A percentile compares a stretch with the other conserved stretches of the same genome.
Conservation (phyloP, 2,888 invertebrate species). For the Drosophila suboccidentalis region DNA sequence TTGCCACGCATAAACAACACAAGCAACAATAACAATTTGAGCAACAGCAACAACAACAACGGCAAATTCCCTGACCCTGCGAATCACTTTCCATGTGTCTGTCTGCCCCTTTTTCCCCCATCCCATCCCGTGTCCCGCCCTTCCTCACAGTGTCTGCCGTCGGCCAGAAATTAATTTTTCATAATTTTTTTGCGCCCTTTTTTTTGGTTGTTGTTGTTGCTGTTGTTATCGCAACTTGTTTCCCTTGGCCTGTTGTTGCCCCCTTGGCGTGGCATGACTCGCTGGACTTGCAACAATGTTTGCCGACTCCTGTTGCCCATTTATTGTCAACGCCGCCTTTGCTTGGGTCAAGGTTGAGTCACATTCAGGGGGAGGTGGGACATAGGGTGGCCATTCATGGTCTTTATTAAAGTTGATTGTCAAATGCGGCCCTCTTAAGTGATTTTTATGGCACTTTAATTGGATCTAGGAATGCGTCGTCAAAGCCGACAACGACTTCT, state of each 20-base stretch:
- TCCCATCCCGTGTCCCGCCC: too few species aligned
- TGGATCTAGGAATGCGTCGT: constrained; percentile 58
- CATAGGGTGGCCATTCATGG: constrained; percentile 38
- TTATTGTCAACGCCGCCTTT: constrained; percentile 50
- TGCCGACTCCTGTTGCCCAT: constrained; percentile 62
- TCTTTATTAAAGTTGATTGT: constrained; percentile 80
- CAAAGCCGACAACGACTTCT: constrained; percentile 19
- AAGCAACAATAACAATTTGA: constrained; percentile 8
- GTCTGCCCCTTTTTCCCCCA: constrained; percentile 42
- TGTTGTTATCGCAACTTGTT: constrained; percentile 79
- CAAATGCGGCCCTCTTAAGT: constrained; percentile 77
- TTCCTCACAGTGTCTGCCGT: constrained; percentile 58
- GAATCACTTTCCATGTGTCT: constrained; percentile 67
- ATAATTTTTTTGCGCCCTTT: constrained; percentile 81
- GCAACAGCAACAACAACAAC: constrained; percentile 30
- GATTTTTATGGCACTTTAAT: constrained; percentile 79
- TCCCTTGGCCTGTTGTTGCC: constrained; percentile 40
- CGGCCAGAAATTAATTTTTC: constrained; percentile 81
- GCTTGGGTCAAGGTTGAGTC: constrained; percentile 71
- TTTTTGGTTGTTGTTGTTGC: constrained; percentile 25
- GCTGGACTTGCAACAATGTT: constrained; percentile 43
- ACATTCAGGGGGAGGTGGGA: background rate
- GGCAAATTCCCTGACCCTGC: constrained; percentile 62
- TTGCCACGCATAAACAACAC: constrained; percentile 69
- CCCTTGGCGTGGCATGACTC: constrained; percentile 12